Evolutionary conservation across 2,113 vertebrate genomes (phyloP).

Genomic region (Recurvirostra avosetta): DNA sequence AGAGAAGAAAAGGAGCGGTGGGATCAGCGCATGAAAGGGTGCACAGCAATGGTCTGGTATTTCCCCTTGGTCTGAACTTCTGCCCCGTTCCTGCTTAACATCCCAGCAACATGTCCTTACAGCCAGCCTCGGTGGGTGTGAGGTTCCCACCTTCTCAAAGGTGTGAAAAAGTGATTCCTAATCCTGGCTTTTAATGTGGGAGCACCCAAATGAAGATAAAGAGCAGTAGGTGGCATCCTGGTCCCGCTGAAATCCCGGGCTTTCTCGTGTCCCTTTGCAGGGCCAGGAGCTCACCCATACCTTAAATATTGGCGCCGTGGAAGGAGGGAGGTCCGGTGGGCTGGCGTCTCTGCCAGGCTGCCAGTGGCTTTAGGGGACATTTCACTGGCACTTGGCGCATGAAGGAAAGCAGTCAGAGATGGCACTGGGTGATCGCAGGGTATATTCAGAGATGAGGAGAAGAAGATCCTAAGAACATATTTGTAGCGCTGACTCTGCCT

Average conservation of each 20-base stretch:
- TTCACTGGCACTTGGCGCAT: rapidly evolving
- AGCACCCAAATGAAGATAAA: not conserved
- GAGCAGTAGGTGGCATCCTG: slow-evolving; percentile 33
- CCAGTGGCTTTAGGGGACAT: not conserved
- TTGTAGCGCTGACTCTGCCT: not conserved
- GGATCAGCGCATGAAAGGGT: rapidly evolving
- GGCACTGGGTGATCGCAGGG: not conserved
- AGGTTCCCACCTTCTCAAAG: not conserved
- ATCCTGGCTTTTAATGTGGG: not conserved
- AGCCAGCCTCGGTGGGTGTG: not conserved
- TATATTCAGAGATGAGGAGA: not conserved
- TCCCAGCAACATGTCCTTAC: not conserved
- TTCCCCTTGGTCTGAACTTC: not conserved
- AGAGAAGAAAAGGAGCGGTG: not conserved
- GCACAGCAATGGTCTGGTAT: not conserved
- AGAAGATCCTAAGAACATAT: not conserved
- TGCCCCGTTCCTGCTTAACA: not conserved
- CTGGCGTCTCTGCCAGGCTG: not conserved
- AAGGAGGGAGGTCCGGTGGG: not conserved
- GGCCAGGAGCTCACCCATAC: not conserved
- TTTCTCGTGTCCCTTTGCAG: not conserved
- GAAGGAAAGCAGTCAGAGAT: not conserved
- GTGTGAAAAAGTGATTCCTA: not conserved
- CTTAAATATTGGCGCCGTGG: rapidly evolving
- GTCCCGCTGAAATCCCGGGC: not conserved